Conservation (phyloP, 1,140 invertebrate genomes). For the Sycophaga agraensis region DNA sequence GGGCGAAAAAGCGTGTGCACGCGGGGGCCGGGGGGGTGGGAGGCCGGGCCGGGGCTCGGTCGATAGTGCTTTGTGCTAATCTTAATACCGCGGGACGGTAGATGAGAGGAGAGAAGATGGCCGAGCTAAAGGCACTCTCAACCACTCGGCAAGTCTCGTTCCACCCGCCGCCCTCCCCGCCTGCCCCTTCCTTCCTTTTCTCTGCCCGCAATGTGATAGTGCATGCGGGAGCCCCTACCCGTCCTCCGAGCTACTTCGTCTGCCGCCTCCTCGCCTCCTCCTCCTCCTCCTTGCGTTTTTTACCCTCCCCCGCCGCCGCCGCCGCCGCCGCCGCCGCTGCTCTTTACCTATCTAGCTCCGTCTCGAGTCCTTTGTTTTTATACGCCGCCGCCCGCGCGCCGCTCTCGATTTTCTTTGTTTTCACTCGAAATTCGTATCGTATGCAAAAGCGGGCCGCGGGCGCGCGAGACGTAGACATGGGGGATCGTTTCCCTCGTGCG, state of each 20-base stretch:
- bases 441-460: conserved; percentile 22
- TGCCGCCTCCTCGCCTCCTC: conserved; percentile 20
- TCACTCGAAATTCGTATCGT: conserved; percentile 32
- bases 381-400: conserved; percentile 8
- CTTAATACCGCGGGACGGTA: conserved; percentile 34
- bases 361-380: conserved; percentile 22
- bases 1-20: background rate
- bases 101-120: conserved; percentile 25
- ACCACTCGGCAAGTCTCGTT: conserved; percentile 30
- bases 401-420: conserved; percentile 32
- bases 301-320: background rate
- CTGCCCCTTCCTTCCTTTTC: background rate
- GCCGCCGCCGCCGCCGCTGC: background rate
- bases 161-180: background rate
- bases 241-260: conserved; percentile 6
- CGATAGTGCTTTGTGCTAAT: conserved; percentile 35
- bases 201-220: conserved; percentile 31
- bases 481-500: conserved; percentile 18
- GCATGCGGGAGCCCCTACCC: conserved; percentile 28
- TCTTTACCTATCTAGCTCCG: conserved; percentile 14
- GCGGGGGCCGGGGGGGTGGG: background rate
- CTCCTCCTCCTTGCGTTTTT: conserved; percentile 13
- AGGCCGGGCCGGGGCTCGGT: conserved; percentile 13
- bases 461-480: conserved; percentile 8
- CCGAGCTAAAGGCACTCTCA: conserved; percentile 29